Conservation (phyloP, 2,888 invertebrate species). For the Nomada flava region DNA sequence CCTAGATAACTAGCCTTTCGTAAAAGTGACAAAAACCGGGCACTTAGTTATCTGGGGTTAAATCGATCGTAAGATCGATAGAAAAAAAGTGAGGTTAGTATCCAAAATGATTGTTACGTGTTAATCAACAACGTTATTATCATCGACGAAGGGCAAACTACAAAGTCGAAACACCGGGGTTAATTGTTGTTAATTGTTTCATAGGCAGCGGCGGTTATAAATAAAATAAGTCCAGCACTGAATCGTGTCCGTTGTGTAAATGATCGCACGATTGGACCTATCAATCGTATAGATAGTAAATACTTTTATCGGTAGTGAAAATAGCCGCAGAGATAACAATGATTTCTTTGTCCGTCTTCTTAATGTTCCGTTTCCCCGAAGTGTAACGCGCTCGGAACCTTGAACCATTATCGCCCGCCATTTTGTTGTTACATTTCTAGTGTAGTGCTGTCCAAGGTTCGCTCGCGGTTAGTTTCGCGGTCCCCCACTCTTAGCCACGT, state of each 20-base stretch:
- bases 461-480: too few species aligned
- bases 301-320: constrained; percentile 18
- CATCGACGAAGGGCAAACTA: neutral
- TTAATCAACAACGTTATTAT: too few species aligned
- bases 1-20: too few species aligned
- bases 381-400: constrained; percentile 50
- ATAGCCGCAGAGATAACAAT: constrained; percentile 25
- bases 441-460: too few species aligned
- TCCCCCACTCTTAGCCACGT: too few species aligned
- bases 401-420: constrained; percentile 68
- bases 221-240: neutral
- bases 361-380: constrained; percentile 31
- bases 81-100: too few species aligned
- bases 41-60: too few species aligned
- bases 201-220: neutral
- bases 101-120: too few species aligned
- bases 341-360: constrained; percentile 45
- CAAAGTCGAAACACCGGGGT: constrained; percentile 20
- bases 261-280: neutral
- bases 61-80: too few species aligned
- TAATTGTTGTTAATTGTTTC: constrained; percentile 34
- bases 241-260: constrained; percentile 15
- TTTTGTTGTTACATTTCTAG: constrained; percentile 60
- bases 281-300: neutral
- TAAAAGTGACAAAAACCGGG: neutral